Evolutionary conservation across 2,888 invertebrate species (phyloP).

Genomic region (Epinotia demarniana): DNA sequence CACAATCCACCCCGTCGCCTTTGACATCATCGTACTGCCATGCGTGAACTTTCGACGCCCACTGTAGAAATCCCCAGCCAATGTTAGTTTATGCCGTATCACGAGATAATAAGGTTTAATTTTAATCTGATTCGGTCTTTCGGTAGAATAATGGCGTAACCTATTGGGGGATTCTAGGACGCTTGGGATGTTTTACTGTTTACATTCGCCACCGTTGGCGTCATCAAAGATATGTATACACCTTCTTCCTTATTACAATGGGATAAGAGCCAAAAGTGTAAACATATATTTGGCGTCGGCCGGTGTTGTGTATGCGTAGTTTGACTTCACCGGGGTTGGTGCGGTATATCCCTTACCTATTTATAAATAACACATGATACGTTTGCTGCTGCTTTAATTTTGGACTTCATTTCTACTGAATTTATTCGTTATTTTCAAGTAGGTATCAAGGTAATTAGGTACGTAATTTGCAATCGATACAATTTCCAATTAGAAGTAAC

Average conservation of each 20-base stretch:
- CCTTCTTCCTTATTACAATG: neutral
- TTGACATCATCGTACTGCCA: neutral
- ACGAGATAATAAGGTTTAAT: neutral
- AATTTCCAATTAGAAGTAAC: too few species aligned
- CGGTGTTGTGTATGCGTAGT: neutral
- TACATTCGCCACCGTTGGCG: neutral
- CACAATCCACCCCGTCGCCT: neutral
- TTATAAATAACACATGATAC: neutral
- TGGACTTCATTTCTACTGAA: neutral
- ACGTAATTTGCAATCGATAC: too few species aligned
- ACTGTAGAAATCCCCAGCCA: neutral
- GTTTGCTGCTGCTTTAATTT: neutral
- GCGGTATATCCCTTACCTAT: neutral
- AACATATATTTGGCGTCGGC: neutral
- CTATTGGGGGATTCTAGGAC: neutral
- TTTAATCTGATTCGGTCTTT: neutral
- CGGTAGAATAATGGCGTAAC: neutral
- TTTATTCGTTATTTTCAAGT: neutral
- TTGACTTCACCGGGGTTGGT: constrained; percentile 5
- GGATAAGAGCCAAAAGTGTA: neutral
- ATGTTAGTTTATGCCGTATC: neutral
- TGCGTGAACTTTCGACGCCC: neutral
- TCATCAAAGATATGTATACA: neutral
- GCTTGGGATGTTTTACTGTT: neutral
- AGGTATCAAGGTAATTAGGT: too few species aligned